Percentiles rank a stretch among this genome's conserved stretches.
These are phyloP conservation scores for Eupithecia insigniata DNA, from an alignment of 2,888 invertebrate species.

Conservation along the genomic window DNA sequence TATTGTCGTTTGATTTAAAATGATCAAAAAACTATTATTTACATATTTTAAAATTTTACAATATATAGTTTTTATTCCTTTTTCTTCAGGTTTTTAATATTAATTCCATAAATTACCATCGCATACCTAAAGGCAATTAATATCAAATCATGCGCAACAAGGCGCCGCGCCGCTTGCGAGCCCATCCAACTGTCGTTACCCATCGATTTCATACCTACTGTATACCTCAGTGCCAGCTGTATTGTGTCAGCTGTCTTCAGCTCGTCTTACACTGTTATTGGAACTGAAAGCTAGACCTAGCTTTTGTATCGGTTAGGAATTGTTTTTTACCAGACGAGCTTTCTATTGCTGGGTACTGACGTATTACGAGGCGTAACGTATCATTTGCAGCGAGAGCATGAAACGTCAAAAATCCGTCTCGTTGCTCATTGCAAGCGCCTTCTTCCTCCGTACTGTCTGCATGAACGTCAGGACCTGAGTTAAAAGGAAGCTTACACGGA, in stretches of 20 bases:
- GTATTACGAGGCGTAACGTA: no score
- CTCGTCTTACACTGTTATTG: background rate
- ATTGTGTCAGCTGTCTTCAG: slow-evolving; percentile 27
- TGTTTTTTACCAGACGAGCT: no score
- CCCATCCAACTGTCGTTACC: slow-evolving; percentile 74
- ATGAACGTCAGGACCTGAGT: no score
- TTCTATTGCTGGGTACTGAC: no score
- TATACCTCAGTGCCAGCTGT: slow-evolving; percentile 50
- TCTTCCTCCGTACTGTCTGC: no score
- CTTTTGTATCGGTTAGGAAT: background rate
- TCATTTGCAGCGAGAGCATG: no score
- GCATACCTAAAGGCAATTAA: slow-evolving; percentile 32
- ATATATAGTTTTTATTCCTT: background rate
- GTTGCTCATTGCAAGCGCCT: no score
- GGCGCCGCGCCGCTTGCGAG: slow-evolving; percentile 47
- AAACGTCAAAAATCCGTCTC: no score
- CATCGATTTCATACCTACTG: slow-evolving; percentile 58
- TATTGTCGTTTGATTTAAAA: background rate
- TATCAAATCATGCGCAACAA: slow-evolving; percentile 37
- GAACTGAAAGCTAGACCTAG: background rate
- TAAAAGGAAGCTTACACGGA: no score
- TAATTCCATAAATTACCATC: background rate
- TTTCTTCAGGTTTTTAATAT: background rate
- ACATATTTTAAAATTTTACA: no score
- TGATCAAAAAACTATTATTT: no score